These are phyloP conservation scores for Drosophila kanekoi DNA, from an alignment of 2,888 invertebrate species.

Conservation along the genomic window DNA sequence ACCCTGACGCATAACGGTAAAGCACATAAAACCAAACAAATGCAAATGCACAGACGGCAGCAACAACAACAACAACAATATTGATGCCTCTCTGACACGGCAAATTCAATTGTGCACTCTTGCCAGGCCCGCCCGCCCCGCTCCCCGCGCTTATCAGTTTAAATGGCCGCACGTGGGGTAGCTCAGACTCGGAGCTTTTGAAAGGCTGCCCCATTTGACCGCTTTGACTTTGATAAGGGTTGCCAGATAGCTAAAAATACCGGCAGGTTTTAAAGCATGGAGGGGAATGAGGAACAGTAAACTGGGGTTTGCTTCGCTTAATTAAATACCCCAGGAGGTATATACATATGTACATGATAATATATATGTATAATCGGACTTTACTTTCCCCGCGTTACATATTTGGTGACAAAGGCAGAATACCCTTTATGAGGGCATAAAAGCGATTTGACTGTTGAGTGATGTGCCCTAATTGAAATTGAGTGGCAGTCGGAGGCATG, in stretches of 20 bases:
- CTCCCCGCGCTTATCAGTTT: conserved; percentile 27
- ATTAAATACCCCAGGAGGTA: background rate
- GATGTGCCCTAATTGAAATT: conserved; percentile 59
- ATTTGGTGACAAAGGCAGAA: background rate
- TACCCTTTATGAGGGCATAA: background rate
- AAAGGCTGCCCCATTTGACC: conserved; percentile 5
- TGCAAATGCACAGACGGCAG: conserved; percentile 61
- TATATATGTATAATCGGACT: too few relatives aligned
- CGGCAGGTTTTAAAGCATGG: too few relatives aligned
- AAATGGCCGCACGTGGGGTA: conserved; percentile 9
- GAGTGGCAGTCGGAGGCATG: conserved; percentile 36
- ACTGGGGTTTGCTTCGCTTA: background rate
- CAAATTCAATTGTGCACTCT: conserved; percentile 64
- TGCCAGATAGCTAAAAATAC: conserved; percentile 28
- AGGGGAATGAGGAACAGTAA: background rate
- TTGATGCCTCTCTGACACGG: conserved; percentile 71
- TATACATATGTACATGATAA: too few relatives aligned
- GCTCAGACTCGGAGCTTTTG: conserved; percentile 17
- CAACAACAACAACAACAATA: conserved; percentile 42
- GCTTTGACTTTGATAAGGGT: conserved; percentile 42
- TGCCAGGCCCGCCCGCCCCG: background rate
- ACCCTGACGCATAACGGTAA: conserved; percentile 66
- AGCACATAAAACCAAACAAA: conserved; percentile 73
- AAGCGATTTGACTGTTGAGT: conserved; percentile 27
- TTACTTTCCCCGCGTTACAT: background rate